A percentile compares a stretch with the other conserved stretches of the same genome.
These are phyloP conservation scores for Natator depressus DNA, from an alignment of 2,113 vertebrate species.

Conservation along the genomic window DNA sequence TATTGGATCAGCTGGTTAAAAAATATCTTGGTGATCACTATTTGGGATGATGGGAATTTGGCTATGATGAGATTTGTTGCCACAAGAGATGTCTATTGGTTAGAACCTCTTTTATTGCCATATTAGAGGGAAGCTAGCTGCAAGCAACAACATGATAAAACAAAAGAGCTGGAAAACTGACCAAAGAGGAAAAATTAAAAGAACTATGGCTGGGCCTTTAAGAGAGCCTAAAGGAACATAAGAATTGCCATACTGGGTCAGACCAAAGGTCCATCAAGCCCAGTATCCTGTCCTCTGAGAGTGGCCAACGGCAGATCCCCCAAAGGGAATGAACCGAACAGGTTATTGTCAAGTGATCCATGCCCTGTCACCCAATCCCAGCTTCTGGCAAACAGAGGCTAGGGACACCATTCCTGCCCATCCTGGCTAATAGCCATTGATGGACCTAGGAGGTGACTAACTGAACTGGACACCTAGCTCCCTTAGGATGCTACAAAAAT, in stretches of 20 bases:
- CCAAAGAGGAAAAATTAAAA: not conserved
- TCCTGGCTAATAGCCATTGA: too few relatives aligned
- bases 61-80: not conserved
- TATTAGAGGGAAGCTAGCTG: not conserved
- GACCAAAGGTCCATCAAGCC: too few relatives aligned
- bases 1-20: not conserved
- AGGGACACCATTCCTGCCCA: too few relatives aligned
- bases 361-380: too few relatives aligned
- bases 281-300: too few relatives aligned
- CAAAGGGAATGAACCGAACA: too few relatives aligned
- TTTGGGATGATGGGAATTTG: not conserved
- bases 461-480: not conserved
- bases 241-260: too few relatives aligned
- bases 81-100: not conserved
- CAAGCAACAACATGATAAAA: not conserved
- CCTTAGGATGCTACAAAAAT: not conserved
- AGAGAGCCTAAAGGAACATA: not conserved
- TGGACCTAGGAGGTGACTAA: not conserved
- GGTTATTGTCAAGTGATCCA: too few relatives aligned
- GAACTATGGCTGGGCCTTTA: not conserved
- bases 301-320: too few relatives aligned
- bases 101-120: not conserved
- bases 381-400: too few relatives aligned
- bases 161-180: not conserved
- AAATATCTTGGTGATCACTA: not conserved